A percentile compares a stretch with the other conserved stretches of the same genome.
Evolutionary conservation across 1,140 invertebrate species (phyloP).

Genomic region (Aphaenogaster ashmeadi): DNA sequence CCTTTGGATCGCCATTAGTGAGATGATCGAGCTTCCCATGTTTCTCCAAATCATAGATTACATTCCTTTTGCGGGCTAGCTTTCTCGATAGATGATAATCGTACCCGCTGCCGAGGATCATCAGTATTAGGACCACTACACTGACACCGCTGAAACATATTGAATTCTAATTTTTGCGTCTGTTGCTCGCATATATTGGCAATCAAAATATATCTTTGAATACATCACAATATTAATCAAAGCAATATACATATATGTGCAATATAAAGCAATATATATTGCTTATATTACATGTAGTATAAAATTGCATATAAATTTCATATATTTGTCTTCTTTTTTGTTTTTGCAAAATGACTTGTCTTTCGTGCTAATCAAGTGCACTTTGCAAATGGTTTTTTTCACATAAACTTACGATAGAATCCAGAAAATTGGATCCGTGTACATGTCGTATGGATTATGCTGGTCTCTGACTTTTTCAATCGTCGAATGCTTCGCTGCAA

Average conservation of each 20-base stretch:
- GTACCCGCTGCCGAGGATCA: constrained; percentile 88
- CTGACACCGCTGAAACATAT: constrained; percentile 88
- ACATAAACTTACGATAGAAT: constrained; percentile 89
- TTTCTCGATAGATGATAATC: constrained; percentile 83
- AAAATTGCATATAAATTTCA: neutral
- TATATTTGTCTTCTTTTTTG: neutral
- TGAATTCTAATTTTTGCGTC: constrained; percentile 11
- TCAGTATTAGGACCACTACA: constrained; percentile 87
- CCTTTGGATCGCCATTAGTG: constrained; percentile 79
- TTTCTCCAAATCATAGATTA: constrained; percentile 83
- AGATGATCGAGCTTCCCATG: constrained; percentile 83
- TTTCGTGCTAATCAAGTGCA: neutral
- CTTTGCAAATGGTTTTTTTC: neutral
- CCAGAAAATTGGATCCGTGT: constrained; percentile 91
- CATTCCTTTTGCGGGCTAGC: constrained; percentile 69
- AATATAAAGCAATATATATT: too few species aligned
- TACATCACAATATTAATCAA: neutral
- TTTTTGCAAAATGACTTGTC: neutral
- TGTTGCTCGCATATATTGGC: neutral
- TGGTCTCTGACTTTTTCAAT: constrained; percentile 89
- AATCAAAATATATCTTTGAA: neutral
- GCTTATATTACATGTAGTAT: too few species aligned
- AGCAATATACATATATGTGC: neutral
- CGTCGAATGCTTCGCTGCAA: constrained; percentile 75
- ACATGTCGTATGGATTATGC: constrained; percentile 90